phyloP scores from a whole-genome alignment of 1,140 invertebrate genomes.

The Leptoteleia sp. region DNA sequence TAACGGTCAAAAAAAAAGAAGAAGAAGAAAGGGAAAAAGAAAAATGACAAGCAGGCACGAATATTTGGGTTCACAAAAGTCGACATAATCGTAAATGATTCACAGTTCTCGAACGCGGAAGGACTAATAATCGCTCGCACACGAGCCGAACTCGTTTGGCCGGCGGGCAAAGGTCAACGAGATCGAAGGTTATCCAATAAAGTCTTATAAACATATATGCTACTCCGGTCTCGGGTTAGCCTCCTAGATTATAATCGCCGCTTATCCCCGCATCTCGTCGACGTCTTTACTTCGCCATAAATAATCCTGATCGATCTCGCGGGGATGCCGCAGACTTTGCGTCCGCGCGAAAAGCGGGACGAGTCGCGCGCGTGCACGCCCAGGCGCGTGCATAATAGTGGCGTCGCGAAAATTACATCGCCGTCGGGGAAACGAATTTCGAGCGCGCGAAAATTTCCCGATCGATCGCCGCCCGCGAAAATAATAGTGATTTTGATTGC shows the following conservation, averaged over 20 bases:
- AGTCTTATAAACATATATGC: conserved; percentile 59
- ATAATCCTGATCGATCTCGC: conserved; percentile 49
- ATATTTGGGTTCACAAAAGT: conserved; percentile 34
- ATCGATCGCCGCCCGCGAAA: no score
- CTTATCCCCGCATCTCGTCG: conserved; percentile 50
- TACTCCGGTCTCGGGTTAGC: conserved; percentile 49
- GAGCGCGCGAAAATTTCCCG: no score
- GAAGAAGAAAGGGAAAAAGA: no score
- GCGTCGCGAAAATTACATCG: no score
- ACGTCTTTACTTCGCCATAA: conserved; percentile 56
- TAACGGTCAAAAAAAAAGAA: no score
- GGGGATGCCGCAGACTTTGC: conserved; percentile 18
- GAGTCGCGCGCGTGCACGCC: no score
- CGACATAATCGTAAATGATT: conserved; percentile 44
- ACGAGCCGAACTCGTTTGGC: conserved; percentile 55
- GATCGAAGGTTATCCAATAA: conserved; percentile 63
- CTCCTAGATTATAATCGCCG: conserved; percentile 51
- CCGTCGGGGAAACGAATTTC: no score
- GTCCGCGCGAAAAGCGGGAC: neutral
- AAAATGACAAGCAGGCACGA: conserved; percentile 1
- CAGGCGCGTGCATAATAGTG: no score
- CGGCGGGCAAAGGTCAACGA: conserved; percentile 55
- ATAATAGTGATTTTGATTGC: no score
- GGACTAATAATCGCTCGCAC: conserved; percentile 57
- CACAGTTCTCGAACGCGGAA: conserved; percentile 52